These are phyloP conservation scores for Litoditis marina DNA, from an alignment of 2,888 invertebrate genomes.

Conservation along the genomic window DNA sequence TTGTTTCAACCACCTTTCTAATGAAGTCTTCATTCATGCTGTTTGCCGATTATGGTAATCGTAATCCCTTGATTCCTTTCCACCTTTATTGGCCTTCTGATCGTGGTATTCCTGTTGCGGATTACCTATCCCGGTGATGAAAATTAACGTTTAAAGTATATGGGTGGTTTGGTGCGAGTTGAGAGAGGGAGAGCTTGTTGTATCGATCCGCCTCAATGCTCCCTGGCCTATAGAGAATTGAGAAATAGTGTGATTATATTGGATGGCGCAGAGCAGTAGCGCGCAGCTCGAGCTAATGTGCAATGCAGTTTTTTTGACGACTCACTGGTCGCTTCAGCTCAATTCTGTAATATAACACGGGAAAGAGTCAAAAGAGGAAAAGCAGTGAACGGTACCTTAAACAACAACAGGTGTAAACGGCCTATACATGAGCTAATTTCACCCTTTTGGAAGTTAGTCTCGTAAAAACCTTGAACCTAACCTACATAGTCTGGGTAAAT, in stretches of 20 bases:
- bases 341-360: too few relatives aligned
- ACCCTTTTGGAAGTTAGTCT: too few relatives aligned
- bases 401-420: too few relatives aligned
- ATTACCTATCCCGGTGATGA: background rate
- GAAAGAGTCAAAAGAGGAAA: too few relatives aligned
- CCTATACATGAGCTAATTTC: too few relatives aligned
- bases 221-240: background rate
- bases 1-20: too few relatives aligned
- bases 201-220: constrained; percentile 8
- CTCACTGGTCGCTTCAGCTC: too few relatives aligned
- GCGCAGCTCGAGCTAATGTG: constrained; percentile 14
- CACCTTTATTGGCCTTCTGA: background rate
- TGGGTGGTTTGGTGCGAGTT: background rate
- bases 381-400: too few relatives aligned
- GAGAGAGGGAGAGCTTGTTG: background rate
- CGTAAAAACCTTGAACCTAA: too few relatives aligned
- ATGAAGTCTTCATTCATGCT: background rate
- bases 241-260: constrained; percentile 3
- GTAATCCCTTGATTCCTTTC: background rate
- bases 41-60: background rate
- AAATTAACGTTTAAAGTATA: background rate
- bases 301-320: too few relatives aligned
- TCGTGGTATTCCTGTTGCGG: background rate
- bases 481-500: too few relatives aligned
- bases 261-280: constrained; percentile 1